Conservation (phyloP, 1,140 invertebrate genomes). For the Sarcophaga peregrina region DNA sequence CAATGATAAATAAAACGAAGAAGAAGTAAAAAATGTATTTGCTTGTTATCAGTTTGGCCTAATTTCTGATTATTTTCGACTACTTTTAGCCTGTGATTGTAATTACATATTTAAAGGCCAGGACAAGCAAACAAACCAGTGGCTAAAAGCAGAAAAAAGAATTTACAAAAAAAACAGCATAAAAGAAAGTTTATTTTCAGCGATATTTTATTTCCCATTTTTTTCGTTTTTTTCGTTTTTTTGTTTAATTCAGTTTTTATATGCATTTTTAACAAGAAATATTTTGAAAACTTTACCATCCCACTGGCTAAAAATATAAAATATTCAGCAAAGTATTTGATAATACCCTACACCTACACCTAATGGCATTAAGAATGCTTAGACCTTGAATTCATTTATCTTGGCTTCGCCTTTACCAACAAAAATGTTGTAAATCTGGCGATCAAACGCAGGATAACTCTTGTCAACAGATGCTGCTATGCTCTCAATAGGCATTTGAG, state of each 20-base stretch:
- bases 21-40: background rate
- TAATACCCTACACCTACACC: too few relatives aligned
- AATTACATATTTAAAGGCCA: background rate
- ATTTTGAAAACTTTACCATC: background rate
- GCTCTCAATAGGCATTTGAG: too few relatives aligned
- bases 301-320: background rate
- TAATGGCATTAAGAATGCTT: too few relatives aligned
- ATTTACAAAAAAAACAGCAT: background rate
- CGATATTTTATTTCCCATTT: background rate
- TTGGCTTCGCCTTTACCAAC: too few relatives aligned
- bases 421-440: too few relatives aligned
- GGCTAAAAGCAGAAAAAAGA: background rate
- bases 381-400: too few relatives aligned
- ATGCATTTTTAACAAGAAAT: background rate
- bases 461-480: too few relatives aligned
- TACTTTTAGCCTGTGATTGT: background rate
- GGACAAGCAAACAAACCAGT: slow-evolving; percentile 9
- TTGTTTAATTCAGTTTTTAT: background rate
- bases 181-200: background rate
- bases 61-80: slow-evolving; percentile 22
- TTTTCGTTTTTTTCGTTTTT: background rate
- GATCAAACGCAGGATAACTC: too few relatives aligned
- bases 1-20: too few relatives aligned
- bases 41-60: slow-evolving; percentile 40
- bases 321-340: too few relatives aligned